Conservation (phyloP, 1,140 invertebrate genomes). For the Drosophila guanche region DNA sequence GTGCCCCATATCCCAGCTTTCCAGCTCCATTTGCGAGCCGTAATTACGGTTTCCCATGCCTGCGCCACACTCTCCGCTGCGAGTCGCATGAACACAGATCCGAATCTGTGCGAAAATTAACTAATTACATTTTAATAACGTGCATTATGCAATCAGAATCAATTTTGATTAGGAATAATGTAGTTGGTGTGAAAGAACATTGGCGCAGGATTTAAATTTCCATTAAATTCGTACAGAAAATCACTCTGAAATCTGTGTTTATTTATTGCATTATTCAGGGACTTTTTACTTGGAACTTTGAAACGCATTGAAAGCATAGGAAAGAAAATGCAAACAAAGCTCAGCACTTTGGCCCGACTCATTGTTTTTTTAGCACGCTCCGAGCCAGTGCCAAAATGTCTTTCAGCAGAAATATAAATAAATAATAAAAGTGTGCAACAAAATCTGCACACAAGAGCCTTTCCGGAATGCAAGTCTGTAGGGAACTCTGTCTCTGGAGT, state of each 20-base stretch:
- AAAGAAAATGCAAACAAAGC: not conserved
- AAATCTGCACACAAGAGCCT: conserved; percentile 25
- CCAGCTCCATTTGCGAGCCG: conserved; percentile 61
- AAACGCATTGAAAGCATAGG: conserved; percentile 16
- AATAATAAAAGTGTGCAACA: conserved; percentile 22
- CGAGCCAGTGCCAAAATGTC: conserved; percentile 26
- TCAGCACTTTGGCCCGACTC: conserved; percentile 14
- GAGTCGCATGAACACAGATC: conserved; percentile 23
- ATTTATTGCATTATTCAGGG: not conserved
- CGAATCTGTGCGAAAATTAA: conserved; percentile 33
- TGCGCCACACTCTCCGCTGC: conserved; percentile 12
- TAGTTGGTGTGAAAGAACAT: not conserved
- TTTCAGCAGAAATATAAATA: conserved; percentile 17
- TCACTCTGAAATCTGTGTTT: too few relatives aligned
- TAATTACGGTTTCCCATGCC: conserved; percentile 52
- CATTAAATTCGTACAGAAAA: not conserved
- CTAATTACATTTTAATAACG: conserved; percentile 53
- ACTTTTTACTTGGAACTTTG: not conserved
- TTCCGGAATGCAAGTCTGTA: conserved; percentile 13
- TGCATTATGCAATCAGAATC: conserved; percentile 46
- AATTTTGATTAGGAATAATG: conserved; percentile 12
- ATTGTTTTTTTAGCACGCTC: conserved; percentile 37
- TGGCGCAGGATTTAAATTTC: conserved; percentile 1
- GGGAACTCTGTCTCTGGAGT: conserved; percentile 14
- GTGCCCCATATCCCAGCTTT: conserved; percentile 36